phyloP scores from a whole-genome alignment of 2,888 invertebrate genomes.

The Scrobipalpa atriplicella region DNA sequence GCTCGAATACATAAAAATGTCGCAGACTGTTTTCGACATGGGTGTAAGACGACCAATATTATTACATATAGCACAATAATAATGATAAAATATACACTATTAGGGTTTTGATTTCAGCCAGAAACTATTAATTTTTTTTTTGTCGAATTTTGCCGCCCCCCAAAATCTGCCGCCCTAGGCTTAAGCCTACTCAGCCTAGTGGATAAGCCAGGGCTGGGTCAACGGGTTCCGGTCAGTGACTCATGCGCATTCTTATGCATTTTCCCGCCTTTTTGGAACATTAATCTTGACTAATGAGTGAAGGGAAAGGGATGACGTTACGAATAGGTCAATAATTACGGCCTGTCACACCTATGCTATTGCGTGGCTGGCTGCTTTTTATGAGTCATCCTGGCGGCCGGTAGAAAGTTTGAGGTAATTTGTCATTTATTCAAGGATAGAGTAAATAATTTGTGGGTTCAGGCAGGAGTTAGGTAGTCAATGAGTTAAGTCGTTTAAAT shows the following conservation, averaged over 20 bases:
- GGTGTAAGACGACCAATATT: too few relatives aligned
- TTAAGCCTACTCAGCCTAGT: too few relatives aligned
- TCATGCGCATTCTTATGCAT: conserved; percentile 49
- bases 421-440: conserved; percentile 29
- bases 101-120: too few relatives aligned
- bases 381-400: conserved; percentile 18
- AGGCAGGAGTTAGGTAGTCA: neutral
- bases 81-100: too few relatives aligned
- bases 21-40: too few relatives aligned
- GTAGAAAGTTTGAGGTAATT: conserved; percentile 26
- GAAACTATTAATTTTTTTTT: too few relatives aligned
- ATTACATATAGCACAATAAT: too few relatives aligned
- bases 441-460: neutral
- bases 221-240: conserved; percentile 43
- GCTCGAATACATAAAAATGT: too few relatives aligned
- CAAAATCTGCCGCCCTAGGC: too few relatives aligned
- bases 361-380: conserved; percentile 6
- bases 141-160: too few relatives aligned
- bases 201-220: too few relatives aligned
- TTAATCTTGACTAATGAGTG: conserved; percentile 34
- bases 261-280: conserved; percentile 38
- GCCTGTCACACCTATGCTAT: conserved; percentile 5
- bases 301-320: conserved; percentile 16
- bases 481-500: conserved; percentile 5
- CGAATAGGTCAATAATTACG: conserved; percentile 25